A percentile compares a stretch with the other conserved stretches of the same genome.
phyloP scores from a whole-genome alignment of 2,888 invertebrate genomes.

The Eutolmus rufibarbis region DNA sequence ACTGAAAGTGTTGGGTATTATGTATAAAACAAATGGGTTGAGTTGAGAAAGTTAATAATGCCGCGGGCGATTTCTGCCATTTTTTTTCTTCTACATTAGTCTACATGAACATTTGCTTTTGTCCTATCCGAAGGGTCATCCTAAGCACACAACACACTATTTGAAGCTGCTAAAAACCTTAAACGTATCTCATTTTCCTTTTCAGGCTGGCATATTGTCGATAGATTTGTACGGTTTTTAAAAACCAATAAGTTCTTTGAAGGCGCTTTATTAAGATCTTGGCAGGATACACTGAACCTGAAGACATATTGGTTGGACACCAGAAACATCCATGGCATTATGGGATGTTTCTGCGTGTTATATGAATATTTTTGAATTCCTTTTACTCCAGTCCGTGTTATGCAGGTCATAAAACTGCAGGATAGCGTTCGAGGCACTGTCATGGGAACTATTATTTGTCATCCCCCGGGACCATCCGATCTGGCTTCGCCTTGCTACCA shows the following conservation, averaged over 20 bases:
- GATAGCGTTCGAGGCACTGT: neutral
- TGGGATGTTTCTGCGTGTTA: neutral
- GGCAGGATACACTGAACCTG: neutral
- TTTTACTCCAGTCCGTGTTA: neutral
- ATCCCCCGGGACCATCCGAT: constrained; percentile 49
- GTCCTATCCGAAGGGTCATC: neutral
- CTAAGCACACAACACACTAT: neutral
- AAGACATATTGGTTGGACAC: neutral
- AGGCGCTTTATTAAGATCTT: neutral
- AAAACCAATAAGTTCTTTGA: neutral
- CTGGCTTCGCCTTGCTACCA: constrained; percentile 50
- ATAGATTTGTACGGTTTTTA: neutral
- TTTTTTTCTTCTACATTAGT: neutral
- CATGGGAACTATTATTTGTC: constrained; percentile 52
- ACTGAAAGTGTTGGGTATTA: neutral
- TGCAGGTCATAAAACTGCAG: neutral
- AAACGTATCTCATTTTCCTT: neutral
- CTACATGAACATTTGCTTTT: neutral
- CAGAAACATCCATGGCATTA: neutral
- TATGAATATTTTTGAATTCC: neutral
- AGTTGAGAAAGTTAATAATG: neutral
- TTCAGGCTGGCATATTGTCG: neutral
- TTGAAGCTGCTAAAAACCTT: neutral
- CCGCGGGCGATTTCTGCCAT: neutral
- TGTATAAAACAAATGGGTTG: neutral